A percentile compares a stretch with the other conserved stretches of the same genome.
These are phyloP conservation scores for Petrolisthes manimaculis DNA, from an alignment of 2,888 invertebrate species.

Conservation along the genomic window DNA sequence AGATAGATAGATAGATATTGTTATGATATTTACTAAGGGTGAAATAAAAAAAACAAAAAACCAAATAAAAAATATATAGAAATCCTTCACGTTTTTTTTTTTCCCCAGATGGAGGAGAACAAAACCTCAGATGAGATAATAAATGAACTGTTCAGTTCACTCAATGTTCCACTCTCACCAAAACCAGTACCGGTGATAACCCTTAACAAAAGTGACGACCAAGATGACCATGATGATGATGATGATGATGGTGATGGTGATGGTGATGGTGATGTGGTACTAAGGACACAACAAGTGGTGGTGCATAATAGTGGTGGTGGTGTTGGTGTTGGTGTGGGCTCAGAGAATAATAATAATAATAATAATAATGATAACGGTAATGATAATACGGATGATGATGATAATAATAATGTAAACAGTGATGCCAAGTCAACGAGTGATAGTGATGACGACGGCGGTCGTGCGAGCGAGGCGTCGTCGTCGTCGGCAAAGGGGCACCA, in stretches of 20 bases:
- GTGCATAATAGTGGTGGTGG: conserved; percentile 20
- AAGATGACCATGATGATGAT: background rate
- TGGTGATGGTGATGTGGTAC: background rate
- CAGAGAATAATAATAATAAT: background rate
- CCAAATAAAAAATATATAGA: no score
- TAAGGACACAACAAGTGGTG: no score
- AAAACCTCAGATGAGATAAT: conserved; percentile 58
- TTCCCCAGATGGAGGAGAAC: conserved; percentile 50
- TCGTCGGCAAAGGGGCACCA: background rate
- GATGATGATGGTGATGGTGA: conserved; percentile 39
- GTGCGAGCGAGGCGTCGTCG: background rate
- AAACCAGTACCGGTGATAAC: conserved; percentile 16
- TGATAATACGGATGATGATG: conserved; percentile 29
- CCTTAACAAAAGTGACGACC: background rate
- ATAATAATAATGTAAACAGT: conserved; percentile 31
- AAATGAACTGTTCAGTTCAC: conserved; percentile 53
- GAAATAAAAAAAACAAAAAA: no score
- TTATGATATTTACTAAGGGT: no score
- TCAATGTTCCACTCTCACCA: conserved; percentile 52
- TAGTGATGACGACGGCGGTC: conserved; percentile 21
- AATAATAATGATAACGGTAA: background rate
- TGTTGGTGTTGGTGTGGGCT: conserved; percentile 30
- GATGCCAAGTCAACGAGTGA: conserved; percentile 36
- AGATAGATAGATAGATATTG: no score
- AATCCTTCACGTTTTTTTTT: background rate